Conservation (phyloP, 2,888 invertebrate species). For the Criorhina ranunculi region DNA sequence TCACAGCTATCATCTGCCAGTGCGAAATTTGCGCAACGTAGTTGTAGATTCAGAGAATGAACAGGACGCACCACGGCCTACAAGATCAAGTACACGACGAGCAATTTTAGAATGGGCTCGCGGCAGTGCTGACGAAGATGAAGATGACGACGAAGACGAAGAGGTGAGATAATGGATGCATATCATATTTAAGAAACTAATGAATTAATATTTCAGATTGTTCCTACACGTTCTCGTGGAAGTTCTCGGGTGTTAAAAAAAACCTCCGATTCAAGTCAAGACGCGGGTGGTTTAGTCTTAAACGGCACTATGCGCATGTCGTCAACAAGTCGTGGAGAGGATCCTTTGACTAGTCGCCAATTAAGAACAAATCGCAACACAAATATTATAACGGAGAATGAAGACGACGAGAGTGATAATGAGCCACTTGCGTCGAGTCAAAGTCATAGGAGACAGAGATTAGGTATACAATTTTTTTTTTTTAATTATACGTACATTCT, state of each 20-base stretch:
- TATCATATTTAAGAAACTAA: background rate
- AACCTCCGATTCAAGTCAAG: conserved; percentile 78
- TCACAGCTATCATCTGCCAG: conserved; percentile 83
- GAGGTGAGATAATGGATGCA: conserved; percentile 79
- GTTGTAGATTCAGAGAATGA: conserved; percentile 82
- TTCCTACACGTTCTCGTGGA: conserved; percentile 78
- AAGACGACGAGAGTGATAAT: conserved; percentile 82
- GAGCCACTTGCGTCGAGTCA: conserved; percentile 82
- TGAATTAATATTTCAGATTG: conserved; percentile 78
- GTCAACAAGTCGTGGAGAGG: conserved; percentile 47
- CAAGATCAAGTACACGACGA: conserved; percentile 82
- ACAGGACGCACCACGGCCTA: conserved; percentile 81
- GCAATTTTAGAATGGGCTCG: conserved; percentile 83
- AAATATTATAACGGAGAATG: conserved; percentile 79
- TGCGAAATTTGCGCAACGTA: conserved; percentile 79
- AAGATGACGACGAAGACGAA: conserved; percentile 81
- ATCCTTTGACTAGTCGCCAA: conserved; percentile 78
- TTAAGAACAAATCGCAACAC: conserved; percentile 83
- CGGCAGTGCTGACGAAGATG: conserved; percentile 82
- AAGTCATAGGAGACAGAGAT: conserved; percentile 71
- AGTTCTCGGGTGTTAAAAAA: conserved; percentile 47
- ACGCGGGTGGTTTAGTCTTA: conserved; percentile 74
- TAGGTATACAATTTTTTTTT: conserved; percentile 39
- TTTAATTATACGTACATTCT: too few species aligned
- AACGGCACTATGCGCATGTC: conserved; percentile 52